These are phyloP conservation scores for Bucorvus abyssinicus DNA, from an alignment of 2,797 vertebrate genomes.

Conservation along the genomic window DNA sequence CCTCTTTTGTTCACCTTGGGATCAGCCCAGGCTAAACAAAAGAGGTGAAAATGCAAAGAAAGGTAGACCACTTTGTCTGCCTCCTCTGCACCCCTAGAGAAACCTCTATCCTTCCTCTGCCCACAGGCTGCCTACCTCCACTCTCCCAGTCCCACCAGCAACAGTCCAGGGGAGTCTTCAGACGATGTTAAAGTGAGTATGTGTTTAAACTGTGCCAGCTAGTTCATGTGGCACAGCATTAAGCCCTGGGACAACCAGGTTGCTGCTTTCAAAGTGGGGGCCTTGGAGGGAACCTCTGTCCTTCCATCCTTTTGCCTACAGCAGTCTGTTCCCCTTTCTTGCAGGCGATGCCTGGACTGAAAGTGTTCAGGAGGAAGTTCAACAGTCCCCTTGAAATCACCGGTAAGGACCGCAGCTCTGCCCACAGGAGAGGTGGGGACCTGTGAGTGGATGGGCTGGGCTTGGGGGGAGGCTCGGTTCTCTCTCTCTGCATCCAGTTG, in stretches of 20 bases:
- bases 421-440: fast-evolving
- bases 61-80: not conserved
- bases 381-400: slow-evolving; percentile 7
- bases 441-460: not conserved
- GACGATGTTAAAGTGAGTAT: slow-evolving; percentile 48
- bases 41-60: not conserved
- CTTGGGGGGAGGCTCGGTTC: fast-evolving
- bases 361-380: slow-evolving; percentile 56
- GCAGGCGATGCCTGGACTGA: slow-evolving; percentile 1
- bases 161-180: not conserved
- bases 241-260: not conserved
- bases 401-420: slow-evolving; percentile 31
- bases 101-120: not conserved
- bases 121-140: slow-evolving; percentile 46
- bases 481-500: not conserved
- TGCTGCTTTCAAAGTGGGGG: not conserved
- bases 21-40: not conserved
- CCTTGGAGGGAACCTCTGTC: not conserved
- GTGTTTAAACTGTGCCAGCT: too few relatives aligned
- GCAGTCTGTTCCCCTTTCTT: not conserved
- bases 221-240: fast-evolving
- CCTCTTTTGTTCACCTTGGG: not conserved
- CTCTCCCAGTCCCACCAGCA: not conserved
- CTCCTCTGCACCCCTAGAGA: not conserved
- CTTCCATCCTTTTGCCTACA: not conserved